Percentiles rank a stretch among this genome's conserved stretches.
phyloP scores from a whole-genome alignment of 2,797 vertebrate genomes.

The Pangasius krempfi region DNA sequence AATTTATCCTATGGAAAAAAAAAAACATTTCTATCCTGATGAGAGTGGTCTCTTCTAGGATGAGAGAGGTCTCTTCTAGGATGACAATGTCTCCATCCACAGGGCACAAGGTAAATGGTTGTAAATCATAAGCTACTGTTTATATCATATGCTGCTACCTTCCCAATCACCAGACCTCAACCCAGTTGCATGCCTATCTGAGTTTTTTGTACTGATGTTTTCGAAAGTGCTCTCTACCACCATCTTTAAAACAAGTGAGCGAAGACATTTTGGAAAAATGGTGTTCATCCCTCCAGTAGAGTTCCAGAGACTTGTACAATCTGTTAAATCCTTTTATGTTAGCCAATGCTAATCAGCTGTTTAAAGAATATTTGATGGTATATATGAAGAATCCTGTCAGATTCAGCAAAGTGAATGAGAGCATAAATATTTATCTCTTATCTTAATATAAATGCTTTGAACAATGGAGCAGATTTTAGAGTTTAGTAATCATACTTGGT shows the following conservation, averaged over 20 bases:
- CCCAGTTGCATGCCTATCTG: not conserved
- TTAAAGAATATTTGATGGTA: not conserved
- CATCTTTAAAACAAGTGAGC: too few species aligned
- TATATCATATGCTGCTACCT: not conserved
- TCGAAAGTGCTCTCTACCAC: not conserved
- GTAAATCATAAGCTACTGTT: not conserved
- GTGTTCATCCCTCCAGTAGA: not conserved
- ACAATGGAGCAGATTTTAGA: not conserved
- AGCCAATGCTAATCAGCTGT: not conserved
- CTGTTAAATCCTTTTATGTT: not conserved
- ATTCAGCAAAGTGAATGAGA: not conserved
- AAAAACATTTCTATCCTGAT: not conserved
- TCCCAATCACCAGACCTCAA: not conserved
- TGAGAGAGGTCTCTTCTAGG: not conserved
- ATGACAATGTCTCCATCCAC: not conserved
- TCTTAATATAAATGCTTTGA: not conserved
- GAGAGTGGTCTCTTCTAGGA: not conserved
- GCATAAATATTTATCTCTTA: not conserved
- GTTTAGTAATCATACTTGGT: not conserved
- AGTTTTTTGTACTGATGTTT: not conserved
- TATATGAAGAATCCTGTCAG: slow-evolving; percentile 8
- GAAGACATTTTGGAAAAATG: not conserved
- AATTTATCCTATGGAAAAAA: not conserved
- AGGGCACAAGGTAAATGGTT: not conserved
- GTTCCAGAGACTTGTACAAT: not conserved